Base-by-base conservation (phyloP, 1,140 invertebrate species). In the Diorhabda elongata region DNA sequence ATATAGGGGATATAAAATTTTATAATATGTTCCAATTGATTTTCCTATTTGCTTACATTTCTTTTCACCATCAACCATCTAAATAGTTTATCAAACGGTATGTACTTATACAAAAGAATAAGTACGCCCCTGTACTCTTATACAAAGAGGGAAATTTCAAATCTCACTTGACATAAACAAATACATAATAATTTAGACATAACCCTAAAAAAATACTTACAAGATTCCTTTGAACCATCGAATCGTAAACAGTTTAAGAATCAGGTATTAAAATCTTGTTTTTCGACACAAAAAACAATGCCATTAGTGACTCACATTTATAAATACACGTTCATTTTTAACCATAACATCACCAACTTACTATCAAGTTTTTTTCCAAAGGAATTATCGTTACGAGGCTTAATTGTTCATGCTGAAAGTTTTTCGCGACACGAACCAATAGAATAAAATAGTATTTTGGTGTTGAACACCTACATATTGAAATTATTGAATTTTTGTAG, bases 281-380 rank as follows among this genome's bases (percentile, higher is more conserved):
- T 56, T 65, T 45, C n/a, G 26, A 47, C 26, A 58, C 45, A 63
- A 65, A 65, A 65, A 47, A 65, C 45, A 56, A 65, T 42, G 26
- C 26, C 26, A 65, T 5, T 58, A 4, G 47, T 65, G 64, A 65
- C 26, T 65, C 64, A 65, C 64, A 58, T 65, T 65, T 65, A 65
- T 65, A 65, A 65, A 65, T 65, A 65, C 47, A 41, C 42, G n/a
- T 65, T 42, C 64, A 65, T 65, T 65, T 65, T 65, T 65, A 65
- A 65, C 11, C 44, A 63, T 42, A 44, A 65, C 64, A 56, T 5
- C 64, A 43, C n/a, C 42, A 42, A 45, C 5, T 4, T 42, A 26
- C 42, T 42, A 42, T 58, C 57, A 58, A 58, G 9, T 58, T 58
- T 8, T 58, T 58, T 7, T 11, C 26, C n/a, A 58, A 58, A 11